Conservation (phyloP, 2,797 vertebrate genomes). For the Acestrorhynchus altus region DNA sequence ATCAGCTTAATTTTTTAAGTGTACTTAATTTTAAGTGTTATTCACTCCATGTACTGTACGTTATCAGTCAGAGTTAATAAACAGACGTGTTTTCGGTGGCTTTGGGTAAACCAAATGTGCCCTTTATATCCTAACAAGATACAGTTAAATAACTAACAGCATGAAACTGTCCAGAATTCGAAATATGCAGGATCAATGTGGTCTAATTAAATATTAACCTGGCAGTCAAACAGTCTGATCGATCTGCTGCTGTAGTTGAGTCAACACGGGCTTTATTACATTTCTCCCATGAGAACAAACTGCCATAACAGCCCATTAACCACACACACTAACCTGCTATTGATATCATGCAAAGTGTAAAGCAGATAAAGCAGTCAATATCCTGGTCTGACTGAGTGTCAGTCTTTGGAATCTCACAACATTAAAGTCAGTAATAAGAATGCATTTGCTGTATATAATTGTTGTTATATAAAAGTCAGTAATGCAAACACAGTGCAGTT, state of each 20-base stretch:
- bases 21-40: too few relatives aligned
- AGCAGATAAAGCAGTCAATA: not conserved
- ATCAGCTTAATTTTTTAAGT: too few relatives aligned
- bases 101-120: slow-evolving; percentile 31
- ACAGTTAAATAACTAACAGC: slow-evolving; percentile 52
- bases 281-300: slow-evolving; percentile 28
- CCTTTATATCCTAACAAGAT: slow-evolving; percentile 44
- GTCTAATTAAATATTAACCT: slow-evolving; percentile 72
- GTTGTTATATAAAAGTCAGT: not conserved
- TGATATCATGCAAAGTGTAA: not conserved
- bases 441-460: not conserved
- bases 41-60: too few relatives aligned
- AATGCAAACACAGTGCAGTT: too few relatives aligned
- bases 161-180: slow-evolving; percentile 54
- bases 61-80: too few relatives aligned
- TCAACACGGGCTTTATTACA: slow-evolving; percentile 41
- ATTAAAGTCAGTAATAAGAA: too few relatives aligned
- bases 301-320: not conserved
- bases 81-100: not conserved
- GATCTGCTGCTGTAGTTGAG: slow-evolving; percentile 40
- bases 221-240: slow-evolving; percentile 59
- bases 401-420: not conserved
- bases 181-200: slow-evolving; percentile 55
- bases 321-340: slow-evolving; percentile 16
- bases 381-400: not conserved